Evolutionary conservation across 2,797 vertebrate species (phyloP), one percentile per base, ranked within the genome.

Genomic region (Cryptoprocta ferox): DNA sequence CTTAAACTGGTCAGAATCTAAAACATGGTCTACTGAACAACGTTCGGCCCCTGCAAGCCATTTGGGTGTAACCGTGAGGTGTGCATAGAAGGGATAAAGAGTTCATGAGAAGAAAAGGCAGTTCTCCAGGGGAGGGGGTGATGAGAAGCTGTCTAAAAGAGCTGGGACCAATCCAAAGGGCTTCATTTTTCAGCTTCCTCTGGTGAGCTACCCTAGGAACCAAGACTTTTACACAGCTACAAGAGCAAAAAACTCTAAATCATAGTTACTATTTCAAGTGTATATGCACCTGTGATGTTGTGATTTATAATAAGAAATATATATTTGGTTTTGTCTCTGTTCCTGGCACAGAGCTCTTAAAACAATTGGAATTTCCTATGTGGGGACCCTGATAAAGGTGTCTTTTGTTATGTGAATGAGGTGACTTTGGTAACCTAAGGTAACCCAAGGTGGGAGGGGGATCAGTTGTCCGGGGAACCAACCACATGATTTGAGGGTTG

Each of bases 41-140:
- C 1, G 0, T 11, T 21, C 2, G 28, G 30, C 12, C 45, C 2
- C 0, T 0, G 5, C 0, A n/a, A 65, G 39, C 37, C 56, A 7
- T 8, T 7, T 24, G 16, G 4, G 5, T 24, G 15, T 10, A 24
- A 35, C 63, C 80, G 26, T 30, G n/a, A 59, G 0, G 19, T n/a
- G 48, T 21, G 1, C 32, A 15, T 26, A 3, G 39, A 28, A 56
- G 61, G 39, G 71, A 0, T 9, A 12, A 14, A 15, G 11, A 56
- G 14, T 39, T 26, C 39, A n/a, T 14, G 4, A 7, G 32, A 79
- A 93, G 24, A 32, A 16, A 16, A 10, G 8, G 1, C 32, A 56
- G 12, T 24, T 75, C 6, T 79, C 1, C 65, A 42, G 63, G 35
- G 21, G 35, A 53, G 79, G n/a, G 6, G 1, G 12, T 10, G 10